A percentile compares a stretch with the other conserved stretches of the same genome.
phyloP scores from a whole-genome alignment of 2,113 vertebrate genomes.

The Oncorhynchus mykiss region DNA sequence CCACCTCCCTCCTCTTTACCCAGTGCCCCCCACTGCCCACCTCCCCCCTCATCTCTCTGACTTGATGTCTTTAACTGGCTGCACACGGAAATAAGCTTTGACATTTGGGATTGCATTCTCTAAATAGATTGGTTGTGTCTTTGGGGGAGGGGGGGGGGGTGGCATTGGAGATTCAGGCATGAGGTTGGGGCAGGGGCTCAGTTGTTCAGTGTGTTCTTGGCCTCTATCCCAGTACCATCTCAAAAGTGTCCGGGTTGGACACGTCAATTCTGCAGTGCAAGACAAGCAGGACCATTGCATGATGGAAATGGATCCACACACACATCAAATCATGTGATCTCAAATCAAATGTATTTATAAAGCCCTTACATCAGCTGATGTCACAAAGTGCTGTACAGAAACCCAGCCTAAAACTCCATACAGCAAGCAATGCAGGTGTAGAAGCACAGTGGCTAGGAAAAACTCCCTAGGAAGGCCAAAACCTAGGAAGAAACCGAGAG shows the following conservation, averaged over 20 bases:
- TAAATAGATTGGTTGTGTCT: conserved; percentile 60
- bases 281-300: background rate
- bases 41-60: conserved; percentile 1
- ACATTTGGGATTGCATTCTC: conserved; percentile 69
- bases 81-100: conserved; percentile 48
- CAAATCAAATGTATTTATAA: background rate
- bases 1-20: no score
- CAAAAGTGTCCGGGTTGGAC: no score
- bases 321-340: background rate
- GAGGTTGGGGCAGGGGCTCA: no score
- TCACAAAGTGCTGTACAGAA: no score
- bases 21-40: background rate
- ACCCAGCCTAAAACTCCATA: no score
- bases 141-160: background rate
- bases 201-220: no score
- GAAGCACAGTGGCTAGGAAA: no score
- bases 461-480: no score
- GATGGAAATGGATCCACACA: background rate
- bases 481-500: no score
- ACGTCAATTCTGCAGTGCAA: background rate
- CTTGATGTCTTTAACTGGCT: conserved; percentile 44
- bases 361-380: no score
- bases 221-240: no score
- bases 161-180: background rate
- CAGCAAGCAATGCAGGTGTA: no score